Percentiles rank a stretch among this genome's conserved stretches.
Evolutionary conservation across 2,888 invertebrate genomes (phyloP).

Genomic region (Melinaea menophilus): DNA sequence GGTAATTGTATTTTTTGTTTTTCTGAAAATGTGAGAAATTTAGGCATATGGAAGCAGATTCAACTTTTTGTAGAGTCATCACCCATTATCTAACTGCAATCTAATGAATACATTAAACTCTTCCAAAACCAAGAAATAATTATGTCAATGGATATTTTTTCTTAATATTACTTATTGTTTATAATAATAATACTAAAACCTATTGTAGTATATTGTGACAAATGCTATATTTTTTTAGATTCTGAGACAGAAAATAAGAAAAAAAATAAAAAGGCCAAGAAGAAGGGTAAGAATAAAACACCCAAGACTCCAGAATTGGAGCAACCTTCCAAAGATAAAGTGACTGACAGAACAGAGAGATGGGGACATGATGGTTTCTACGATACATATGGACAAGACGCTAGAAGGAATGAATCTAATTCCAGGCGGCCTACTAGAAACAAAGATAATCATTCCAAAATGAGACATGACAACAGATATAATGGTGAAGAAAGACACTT

Average conservation of each 20-base stretch:
- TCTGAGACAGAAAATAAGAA: conserved; percentile 47
- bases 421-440: conserved; percentile 44
- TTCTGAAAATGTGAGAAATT: not conserved
- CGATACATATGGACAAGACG: conserved; percentile 65
- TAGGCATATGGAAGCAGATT: no score
- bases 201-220: not conserved
- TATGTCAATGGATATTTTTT: no score
- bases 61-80: no score
- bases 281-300: conserved; percentile 46
- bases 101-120: no score
- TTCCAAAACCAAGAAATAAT: no score
- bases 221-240: conserved; percentile 39
- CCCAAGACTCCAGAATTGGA: conserved; percentile 42
- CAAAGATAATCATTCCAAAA: conserved; percentile 43
- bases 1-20: conserved; percentile 36
- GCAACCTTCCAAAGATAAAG: conserved; percentile 28
- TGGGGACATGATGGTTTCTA: conserved; percentile 73
- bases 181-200: not conserved
- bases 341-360: conserved; percentile 44
- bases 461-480: conserved; percentile 35
- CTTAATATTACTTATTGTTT: no score
- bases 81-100: no score
- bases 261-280: conserved; percentile 44
- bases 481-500: conserved; percentile 28
- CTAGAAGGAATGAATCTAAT: conserved; percentile 46